Evolutionary conservation across 2,888 invertebrate species (phyloP), one percentile per base, ranked within the genome.

Genomic region (Chymomyza amoena): DNA sequence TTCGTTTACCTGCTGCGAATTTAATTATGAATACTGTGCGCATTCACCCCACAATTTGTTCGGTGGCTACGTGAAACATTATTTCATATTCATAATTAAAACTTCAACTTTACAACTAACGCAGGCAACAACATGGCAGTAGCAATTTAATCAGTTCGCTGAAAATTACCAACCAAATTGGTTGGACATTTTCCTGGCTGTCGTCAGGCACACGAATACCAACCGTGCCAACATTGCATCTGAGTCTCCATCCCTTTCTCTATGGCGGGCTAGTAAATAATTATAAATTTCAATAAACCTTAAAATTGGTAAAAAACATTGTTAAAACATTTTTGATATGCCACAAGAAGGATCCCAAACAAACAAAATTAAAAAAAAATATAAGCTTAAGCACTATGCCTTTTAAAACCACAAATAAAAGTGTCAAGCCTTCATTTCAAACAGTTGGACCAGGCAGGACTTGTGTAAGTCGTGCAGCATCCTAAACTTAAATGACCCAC

Each of bases 241-340:
- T 5, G 2, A 15, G 15, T 13, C 15, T 10, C 10, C 18, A 57
- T 20, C 13, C 20, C 25, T 18, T 5, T 5, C 10, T 9, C 4
- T 2, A 13, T 25, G 57, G 45, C 68, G 69, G 62, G 79, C 73
- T 86, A 76, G 86, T 84, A 77, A 70, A 73, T 70, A 79, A 81
- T 79, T 84, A 78, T 81, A 76, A 86, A 84, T 83, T 86, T 86
- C 81, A 86, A 86, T 81, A 76, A 81, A 72, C 75, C 69, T 70
- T 61, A 32, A 13, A 45, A 45, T 13, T 45, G 13, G 39, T 13
- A 7, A 7, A 7, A 32, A 32, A 32, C 9, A 32, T 1, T 32
- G 6, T 32, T 25, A 25, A 3, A 25, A 25, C 25, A 25, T 25
- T 25, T 25, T 25, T 4, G 25, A 32, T 32, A 32, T 32, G 32